phyloP scores from a whole-genome alignment of 1,140 invertebrate species.

The Anthonomus grandis region DNA sequence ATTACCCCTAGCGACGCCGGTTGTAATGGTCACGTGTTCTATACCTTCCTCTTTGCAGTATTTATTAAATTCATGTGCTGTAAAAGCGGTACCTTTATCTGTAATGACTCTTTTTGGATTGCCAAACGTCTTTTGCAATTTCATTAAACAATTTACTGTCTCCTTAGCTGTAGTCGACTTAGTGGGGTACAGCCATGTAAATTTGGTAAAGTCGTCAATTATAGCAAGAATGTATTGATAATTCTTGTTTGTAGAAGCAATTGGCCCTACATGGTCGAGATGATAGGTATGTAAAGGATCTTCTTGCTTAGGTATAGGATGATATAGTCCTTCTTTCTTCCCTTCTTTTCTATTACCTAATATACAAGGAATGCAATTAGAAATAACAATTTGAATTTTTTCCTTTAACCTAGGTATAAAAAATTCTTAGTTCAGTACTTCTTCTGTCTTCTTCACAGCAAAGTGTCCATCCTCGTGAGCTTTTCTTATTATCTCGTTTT shows the following conservation, averaged over 20 bases:
- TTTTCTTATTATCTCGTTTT: conserved; percentile 30
- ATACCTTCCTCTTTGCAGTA: conserved; percentile 38
- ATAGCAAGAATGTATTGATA: conserved; percentile 48
- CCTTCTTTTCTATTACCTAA: conserved; percentile 45
- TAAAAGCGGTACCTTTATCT: conserved; percentile 47
- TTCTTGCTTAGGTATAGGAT: conserved; percentile 35
- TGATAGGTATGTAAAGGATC: conserved; percentile 39
- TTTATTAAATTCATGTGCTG: conserved; percentile 33
- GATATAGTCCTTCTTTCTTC: conserved; percentile 44
- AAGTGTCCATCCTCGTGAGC: conserved; percentile 33
- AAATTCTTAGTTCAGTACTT: conserved; percentile 44
- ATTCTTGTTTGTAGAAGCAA: conserved; percentile 36
- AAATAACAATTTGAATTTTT: conserved; percentile 41
- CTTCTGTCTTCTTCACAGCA: conserved; percentile 43
- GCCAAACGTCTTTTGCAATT: conserved; percentile 36
- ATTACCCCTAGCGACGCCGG: conserved; percentile 39
- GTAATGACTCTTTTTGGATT: conserved; percentile 43
- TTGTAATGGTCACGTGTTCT: conserved; percentile 34
- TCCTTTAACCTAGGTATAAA: conserved; percentile 42
- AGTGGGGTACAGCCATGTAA: conserved; percentile 40
- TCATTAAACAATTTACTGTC: conserved; percentile 27
- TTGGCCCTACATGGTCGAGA: conserved; percentile 47
- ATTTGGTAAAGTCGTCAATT: conserved; percentile 48
- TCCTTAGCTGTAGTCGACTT: conserved; percentile 40
- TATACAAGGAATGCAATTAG: conserved; percentile 45